A percentile compares a stretch with the other conserved stretches of the same genome.
Conservation (phyloP, 2,113 vertebrate genomes). For the Hylia prasina region DNA sequence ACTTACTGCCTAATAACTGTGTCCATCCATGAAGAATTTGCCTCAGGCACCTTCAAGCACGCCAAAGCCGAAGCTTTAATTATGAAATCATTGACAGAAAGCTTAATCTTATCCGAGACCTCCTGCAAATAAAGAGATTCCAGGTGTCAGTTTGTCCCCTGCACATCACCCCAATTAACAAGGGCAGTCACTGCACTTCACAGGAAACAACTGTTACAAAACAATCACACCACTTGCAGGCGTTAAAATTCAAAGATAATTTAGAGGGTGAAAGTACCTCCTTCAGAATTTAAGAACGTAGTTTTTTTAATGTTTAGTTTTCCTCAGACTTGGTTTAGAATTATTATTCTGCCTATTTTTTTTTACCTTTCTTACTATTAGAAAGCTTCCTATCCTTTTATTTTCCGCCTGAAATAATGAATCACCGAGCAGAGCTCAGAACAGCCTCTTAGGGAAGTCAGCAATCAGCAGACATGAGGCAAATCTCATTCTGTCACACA, state of each 20-base stretch:
- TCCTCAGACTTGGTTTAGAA: not conserved
- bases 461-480: not conserved
- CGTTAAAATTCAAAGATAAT: not conserved
- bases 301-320: not conserved
- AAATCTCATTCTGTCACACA: not conserved
- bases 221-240: not conserved
- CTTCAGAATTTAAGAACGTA: not conserved
- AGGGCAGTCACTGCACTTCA: not conserved
- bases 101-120: conserved; percentile 85
- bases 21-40: conserved; percentile 98
- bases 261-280: not conserved
- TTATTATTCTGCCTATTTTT: not conserved
- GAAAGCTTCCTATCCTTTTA: not conserved
- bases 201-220: not conserved
- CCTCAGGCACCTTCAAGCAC: conserved; percentile 95
- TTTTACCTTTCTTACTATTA: not conserved
- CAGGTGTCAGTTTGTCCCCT: not conserved
- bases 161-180: not conserved
- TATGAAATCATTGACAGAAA: conserved; percentile 97
- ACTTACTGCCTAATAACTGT: conserved; percentile 98
- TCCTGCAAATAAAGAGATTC: conserved; percentile 73
- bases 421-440: not conserved
- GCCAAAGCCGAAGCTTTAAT: conserved; percentile 95
- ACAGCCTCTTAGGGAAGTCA: not conserved
- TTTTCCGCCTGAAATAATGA: not conserved